Evolutionary conservation across 1,140 invertebrate species (phyloP), one percentile per base, ranked within the genome.

Genomic region (Drosophila serrata): DNA sequence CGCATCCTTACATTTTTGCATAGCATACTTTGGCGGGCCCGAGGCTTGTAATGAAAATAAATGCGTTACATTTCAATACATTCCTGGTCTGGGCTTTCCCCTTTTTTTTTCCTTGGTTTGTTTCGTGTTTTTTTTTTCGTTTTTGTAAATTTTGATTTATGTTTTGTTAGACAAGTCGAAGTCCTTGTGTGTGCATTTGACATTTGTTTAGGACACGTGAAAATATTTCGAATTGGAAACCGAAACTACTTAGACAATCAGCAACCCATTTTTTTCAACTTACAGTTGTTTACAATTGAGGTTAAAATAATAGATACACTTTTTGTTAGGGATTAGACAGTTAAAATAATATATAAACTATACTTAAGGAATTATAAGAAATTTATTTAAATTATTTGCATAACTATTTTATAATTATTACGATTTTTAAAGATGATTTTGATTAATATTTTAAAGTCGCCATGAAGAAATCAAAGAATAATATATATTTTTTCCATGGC

Each of bases 51-150:
- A 90, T 90, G 85, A 90, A 90, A 90, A 90, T 85, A 90, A 90
- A 90, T 90, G 85, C 85, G 85, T 90, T 90, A 90, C 85, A 90
- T 90, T 90, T 90, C 85, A 90, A 90, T 90, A 90, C 85, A 79
- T 85, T 85, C 62, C 70, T 43, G 48, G n/a, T n/a, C 43, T 22
- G 27, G 46, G 51, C 31, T 59, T 39, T 40, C 24, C 42, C 48
- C 31, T 17, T 39, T 39, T 53, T 22, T 63, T 73, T 74, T 24
- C 4, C 4, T 64, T 56, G 22, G 22, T 11, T 48, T 48, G 15
- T 48, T 27, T 48, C 19, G 79, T 77, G 17, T 19, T 19, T 33
- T 31, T 51, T 29, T 6, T 9, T 35, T 15, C n/a, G n/a, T 6
- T 35, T 37, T 22, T 15, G 13, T 22, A 55, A 55, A 55, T 84